These are phyloP conservation scores for Andrena fulva DNA, from an alignment of 2,888 invertebrate genomes.

Conservation along the genomic window DNA sequence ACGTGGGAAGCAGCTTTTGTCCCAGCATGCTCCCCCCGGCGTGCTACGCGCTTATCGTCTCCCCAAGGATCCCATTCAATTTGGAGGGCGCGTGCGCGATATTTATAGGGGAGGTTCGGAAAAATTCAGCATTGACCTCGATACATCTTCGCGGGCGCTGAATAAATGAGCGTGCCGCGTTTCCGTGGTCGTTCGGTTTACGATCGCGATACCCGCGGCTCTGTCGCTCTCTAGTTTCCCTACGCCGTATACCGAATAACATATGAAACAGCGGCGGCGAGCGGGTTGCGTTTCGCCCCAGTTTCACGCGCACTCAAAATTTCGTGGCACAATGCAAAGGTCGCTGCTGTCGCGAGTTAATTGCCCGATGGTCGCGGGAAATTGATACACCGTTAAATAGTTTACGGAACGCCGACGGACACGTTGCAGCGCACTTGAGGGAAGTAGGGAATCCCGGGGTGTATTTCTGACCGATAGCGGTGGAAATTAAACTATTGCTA, in stretches of 20 bases:
- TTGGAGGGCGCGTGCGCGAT: background rate
- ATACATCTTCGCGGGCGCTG: slow-evolving; percentile 19
- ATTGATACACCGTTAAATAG: slow-evolving; percentile 44
- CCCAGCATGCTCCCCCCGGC: background rate
- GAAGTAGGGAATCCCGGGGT: no score
- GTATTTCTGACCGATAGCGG: no score
- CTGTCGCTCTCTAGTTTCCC: background rate
- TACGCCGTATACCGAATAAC: background rate
- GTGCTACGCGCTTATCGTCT: background rate
- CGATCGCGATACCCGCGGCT: background rate
- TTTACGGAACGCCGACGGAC: slow-evolving; percentile 12
- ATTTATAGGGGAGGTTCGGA: slow-evolving; percentile 29
- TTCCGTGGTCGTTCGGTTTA: slow-evolving; percentile 23
- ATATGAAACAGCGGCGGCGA: background rate
- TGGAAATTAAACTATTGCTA: no score
- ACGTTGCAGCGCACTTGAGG: background rate
- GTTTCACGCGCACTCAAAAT: slow-evolving; percentile 28
- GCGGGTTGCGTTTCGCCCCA: background rate
- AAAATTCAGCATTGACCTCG: slow-evolving; percentile 38
- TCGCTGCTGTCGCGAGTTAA: slow-evolving; percentile 20
- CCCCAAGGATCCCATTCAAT: slow-evolving; percentile 39
- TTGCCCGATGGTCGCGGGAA: slow-evolving; percentile 36
- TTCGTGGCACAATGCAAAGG: slow-evolving; percentile 28
- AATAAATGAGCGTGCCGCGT: slow-evolving; percentile 26
- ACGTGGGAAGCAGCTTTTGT: slow-evolving; percentile 25